Conservation (phyloP, 1,140 invertebrate genomes). For the Panulirus ornatus region DNA sequence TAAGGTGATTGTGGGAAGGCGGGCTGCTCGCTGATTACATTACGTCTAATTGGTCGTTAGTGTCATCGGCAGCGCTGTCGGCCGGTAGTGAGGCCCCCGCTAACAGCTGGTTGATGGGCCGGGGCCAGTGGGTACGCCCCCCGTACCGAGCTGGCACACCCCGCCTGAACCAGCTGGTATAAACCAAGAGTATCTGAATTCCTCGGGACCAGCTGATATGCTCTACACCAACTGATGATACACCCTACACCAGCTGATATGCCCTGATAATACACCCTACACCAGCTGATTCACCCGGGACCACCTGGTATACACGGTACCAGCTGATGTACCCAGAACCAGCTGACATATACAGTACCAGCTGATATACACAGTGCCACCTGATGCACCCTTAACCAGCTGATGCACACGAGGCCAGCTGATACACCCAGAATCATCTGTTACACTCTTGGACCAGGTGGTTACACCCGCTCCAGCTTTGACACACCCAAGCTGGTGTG, state of each 20-base stretch:
- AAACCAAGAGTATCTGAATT: no score
- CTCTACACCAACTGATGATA: neutral
- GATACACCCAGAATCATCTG: no score
- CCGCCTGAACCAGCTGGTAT: no score
- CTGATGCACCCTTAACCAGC: neutral
- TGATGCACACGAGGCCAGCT: neutral
- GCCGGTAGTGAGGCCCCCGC: no score
- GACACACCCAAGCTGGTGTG: neutral
- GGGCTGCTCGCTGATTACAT: neutral
- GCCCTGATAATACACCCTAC: no score
- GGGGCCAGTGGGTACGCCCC: no score
- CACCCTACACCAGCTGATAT: neutral
- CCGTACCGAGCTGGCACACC: no score
- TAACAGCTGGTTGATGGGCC: neutral
- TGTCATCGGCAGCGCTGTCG: neutral
- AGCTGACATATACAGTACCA: neutral
- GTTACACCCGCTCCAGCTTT: no score
- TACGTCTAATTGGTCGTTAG: neutral
- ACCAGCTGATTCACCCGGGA: neutral
- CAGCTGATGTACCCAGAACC: neutral
- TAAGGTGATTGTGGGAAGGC: constrained; percentile 21
- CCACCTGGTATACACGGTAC: neutral
- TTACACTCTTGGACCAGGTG: no score
- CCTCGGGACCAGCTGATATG: no score
- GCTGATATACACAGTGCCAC: neutral